These are phyloP conservation scores for Apamea epomidion DNA, from an alignment of 2,888 invertebrate genomes.

Conservation along the genomic window DNA sequence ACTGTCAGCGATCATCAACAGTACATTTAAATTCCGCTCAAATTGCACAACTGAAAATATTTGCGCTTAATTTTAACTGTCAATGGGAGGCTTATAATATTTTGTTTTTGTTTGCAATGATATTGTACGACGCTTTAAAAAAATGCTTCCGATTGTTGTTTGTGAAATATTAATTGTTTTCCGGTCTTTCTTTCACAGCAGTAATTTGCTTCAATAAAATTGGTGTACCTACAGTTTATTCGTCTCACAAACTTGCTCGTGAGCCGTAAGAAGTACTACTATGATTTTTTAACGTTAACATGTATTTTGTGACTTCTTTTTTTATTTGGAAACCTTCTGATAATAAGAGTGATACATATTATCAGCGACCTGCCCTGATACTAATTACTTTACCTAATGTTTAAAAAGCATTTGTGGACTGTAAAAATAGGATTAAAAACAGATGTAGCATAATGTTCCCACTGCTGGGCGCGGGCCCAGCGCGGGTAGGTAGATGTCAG, in stretches of 20 bases:
- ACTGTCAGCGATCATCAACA: slow-evolving; percentile 45
- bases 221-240: background rate
- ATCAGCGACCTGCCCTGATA: no score
- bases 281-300: background rate
- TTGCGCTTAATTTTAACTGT: slow-evolving; percentile 26
- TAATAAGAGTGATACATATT: background rate
- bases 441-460: no score
- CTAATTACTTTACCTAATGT: no score
- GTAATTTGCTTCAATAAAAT: background rate
- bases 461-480: no score
- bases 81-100: background rate
- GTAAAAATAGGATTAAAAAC: no score
- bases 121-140: background rate
- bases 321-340: background rate
- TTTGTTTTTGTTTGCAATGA: background rate
- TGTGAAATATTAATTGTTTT: background rate
- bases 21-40: slow-evolving; percentile 34
- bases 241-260: background rate
- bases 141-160: background rate
- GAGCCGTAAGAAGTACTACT: background rate
- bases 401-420: no score
- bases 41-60: slow-evolving; percentile 37
- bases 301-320: background rate
- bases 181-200: background rate
- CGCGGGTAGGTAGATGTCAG: no score